A percentile compares a stretch with the other conserved stretches of the same genome.
These are phyloP conservation scores for Acrocephalus arundinaceus DNA, from an alignment of 2,113 vertebrate genomes.

Conservation along the genomic window DNA sequence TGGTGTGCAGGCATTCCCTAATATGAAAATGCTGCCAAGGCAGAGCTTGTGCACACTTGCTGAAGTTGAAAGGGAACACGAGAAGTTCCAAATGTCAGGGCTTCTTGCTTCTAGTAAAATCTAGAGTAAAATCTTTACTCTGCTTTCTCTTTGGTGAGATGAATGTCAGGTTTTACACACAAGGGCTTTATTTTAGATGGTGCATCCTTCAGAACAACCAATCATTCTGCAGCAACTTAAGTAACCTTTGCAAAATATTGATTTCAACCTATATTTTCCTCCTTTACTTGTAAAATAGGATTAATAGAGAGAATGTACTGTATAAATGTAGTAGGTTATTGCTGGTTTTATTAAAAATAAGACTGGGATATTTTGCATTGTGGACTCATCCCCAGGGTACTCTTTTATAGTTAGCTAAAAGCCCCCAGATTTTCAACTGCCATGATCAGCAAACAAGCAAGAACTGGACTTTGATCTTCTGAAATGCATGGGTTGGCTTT, in stretches of 20 bases:
- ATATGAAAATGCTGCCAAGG: neutral
- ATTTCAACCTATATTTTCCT: neutral
- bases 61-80: neutral
- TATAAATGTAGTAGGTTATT: neutral
- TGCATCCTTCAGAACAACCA: neutral
- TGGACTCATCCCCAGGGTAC: neutral
- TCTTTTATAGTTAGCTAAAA: neutral
- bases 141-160: neutral
- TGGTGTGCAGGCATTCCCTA: neutral
- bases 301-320: neutral
- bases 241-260: neutral
- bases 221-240: neutral
- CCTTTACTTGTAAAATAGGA: neutral
- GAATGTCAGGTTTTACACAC: neutral
- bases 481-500: neutral
- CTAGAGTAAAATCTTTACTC: neutral
- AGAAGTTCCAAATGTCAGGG: neutral
- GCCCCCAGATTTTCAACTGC: neutral
- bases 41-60: neutral
- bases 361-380: neutral
- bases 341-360: neutral
- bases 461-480: neutral
- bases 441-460: neutral
- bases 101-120: neutral
- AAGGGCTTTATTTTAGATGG: neutral